A percentile compares a stretch with the other conserved stretches of the same genome.
phyloP scores from a whole-genome alignment of 2,888 invertebrate genomes.

The Drosophila mulleri region DNA sequence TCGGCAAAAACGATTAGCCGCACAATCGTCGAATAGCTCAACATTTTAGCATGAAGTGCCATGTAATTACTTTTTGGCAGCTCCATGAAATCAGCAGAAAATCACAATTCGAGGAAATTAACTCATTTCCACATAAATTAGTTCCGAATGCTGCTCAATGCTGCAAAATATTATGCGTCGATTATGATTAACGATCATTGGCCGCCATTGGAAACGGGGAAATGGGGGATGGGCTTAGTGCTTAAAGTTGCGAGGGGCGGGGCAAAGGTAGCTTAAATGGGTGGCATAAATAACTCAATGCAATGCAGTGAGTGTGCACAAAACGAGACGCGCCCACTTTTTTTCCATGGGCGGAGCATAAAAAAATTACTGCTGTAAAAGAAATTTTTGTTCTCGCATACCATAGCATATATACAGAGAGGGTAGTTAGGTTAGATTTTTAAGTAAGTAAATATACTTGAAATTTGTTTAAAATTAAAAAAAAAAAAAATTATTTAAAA shows the following conservation, averaged over 20 bases:
- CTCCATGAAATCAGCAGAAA: constrained; percentile 75
- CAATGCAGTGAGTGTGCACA: constrained; percentile 52
- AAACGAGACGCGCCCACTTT: constrained; percentile 26
- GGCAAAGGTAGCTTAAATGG: not conserved
- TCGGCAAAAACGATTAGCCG: constrained; percentile 38
- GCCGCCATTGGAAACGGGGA: constrained; percentile 16
- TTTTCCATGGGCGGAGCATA: not conserved
- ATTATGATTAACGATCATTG: constrained; percentile 83
- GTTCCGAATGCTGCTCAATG: constrained; percentile 64
- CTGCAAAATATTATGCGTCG: constrained; percentile 76
- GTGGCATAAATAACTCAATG: constrained; percentile 54
- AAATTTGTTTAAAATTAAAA: too few relatives aligned
- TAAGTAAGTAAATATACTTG: too few relatives aligned
- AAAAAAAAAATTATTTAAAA: too few relatives aligned
- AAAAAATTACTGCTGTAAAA: constrained; percentile 22
- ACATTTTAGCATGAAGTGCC: constrained; percentile 52
- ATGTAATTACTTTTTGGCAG: constrained; percentile 62
- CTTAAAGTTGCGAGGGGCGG: not conserved
- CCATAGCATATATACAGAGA: not conserved
- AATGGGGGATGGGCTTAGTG: not conserved
- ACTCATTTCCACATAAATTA: constrained; percentile 83
- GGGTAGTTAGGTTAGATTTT: not conserved
- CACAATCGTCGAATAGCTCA: constrained; percentile 35
- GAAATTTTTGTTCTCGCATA: constrained; percentile 16
- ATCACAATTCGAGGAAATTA: constrained; percentile 81